These are phyloP conservation scores for Hypena proboscidalis DNA, from an alignment of 2,888 invertebrate genomes.

Conservation along the genomic window DNA sequence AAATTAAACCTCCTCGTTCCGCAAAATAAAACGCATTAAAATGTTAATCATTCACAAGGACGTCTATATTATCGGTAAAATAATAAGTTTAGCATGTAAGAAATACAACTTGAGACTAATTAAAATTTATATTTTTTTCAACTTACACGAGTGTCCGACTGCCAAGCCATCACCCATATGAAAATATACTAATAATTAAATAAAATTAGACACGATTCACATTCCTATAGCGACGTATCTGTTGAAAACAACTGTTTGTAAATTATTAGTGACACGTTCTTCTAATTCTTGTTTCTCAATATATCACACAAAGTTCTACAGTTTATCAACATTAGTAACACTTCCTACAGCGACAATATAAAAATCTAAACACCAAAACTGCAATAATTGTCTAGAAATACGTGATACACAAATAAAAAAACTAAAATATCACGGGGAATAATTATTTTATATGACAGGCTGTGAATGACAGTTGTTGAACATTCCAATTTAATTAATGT, in stretches of 20 bases:
- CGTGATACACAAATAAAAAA: constrained; percentile 80
- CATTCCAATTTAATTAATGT: constrained; percentile 19
- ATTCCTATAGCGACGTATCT: constrained; percentile 74
- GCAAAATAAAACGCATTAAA: constrained; percentile 63
- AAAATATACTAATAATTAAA: constrained; percentile 76
- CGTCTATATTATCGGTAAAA: constrained; percentile 45
- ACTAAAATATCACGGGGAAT: constrained; percentile 76
- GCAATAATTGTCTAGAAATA: constrained; percentile 64
- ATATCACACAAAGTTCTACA: constrained; percentile 53
- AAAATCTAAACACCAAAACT: constrained; percentile 71
- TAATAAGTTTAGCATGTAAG: constrained; percentile 20
- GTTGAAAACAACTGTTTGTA: constrained; percentile 73
- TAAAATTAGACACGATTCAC: constrained; percentile 73
- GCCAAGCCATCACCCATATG: constrained; percentile 86
- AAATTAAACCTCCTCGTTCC: constrained; percentile 53
- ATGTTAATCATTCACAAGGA: constrained; percentile 75
- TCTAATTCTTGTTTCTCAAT: constrained; percentile 62
- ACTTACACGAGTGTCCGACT: constrained; percentile 83
- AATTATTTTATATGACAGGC: constrained; percentile 61
- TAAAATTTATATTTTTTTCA: constrained; percentile 34
- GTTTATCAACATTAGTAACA: constrained; percentile 65
- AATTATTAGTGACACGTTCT: constrained; percentile 80
- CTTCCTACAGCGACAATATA: constrained; percentile 54
- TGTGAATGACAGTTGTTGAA: constrained; percentile 33
- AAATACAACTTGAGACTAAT: constrained; percentile 21